These are phyloP conservation scores for Phyllopteryx taeniolatus DNA, from an alignment of 2,113 vertebrate genomes.

Conservation along the genomic window DNA sequence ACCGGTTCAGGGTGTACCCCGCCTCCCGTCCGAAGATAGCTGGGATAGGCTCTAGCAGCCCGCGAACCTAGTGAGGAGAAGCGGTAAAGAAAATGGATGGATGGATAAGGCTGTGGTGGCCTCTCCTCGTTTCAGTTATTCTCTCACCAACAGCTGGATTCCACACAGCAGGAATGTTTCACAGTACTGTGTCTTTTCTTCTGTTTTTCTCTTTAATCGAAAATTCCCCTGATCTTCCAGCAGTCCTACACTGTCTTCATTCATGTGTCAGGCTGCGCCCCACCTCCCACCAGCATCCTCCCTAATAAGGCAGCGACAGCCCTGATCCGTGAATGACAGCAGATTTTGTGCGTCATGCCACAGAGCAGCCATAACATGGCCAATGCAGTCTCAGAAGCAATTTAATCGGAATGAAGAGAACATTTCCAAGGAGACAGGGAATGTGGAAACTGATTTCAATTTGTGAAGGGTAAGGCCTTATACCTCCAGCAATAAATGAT, in stretches of 20 bases:
- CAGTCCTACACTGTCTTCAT: conserved; percentile 19
- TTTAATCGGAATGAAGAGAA: conserved; percentile 40
- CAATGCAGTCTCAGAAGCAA: conserved; percentile 32
- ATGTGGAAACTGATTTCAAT: conserved; percentile 26
- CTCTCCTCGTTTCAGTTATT: conserved; percentile 29
- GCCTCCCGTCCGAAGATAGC: no score
- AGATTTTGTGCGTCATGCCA: conserved; percentile 44
- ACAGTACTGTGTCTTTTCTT: conserved; percentile 20
- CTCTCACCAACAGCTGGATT: conserved; percentile 20
- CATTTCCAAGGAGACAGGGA: conserved; percentile 16
- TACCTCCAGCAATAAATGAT: conserved; percentile 17
- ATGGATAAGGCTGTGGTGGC: background rate
- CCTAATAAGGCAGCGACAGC: conserved; percentile 33
- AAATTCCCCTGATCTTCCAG: conserved; percentile 20
- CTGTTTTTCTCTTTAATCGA: conserved; percentile 26
- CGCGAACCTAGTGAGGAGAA: no score
- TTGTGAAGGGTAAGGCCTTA: conserved; percentile 2
- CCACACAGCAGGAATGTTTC: background rate
- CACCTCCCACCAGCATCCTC: background rate
- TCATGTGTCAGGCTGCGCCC: conserved; percentile 31
- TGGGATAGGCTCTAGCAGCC: no score
- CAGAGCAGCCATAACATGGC: conserved; percentile 49
- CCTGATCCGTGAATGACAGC: conserved; percentile 44
- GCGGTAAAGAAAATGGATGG: no score
- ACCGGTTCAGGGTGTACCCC: no score